A percentile compares a stretch with the other conserved stretches of the same genome.
These are phyloP conservation scores for Dipodomys ordii DNA, from an alignment of 2,113 vertebrate genomes.

Conservation along the genomic window DNA sequence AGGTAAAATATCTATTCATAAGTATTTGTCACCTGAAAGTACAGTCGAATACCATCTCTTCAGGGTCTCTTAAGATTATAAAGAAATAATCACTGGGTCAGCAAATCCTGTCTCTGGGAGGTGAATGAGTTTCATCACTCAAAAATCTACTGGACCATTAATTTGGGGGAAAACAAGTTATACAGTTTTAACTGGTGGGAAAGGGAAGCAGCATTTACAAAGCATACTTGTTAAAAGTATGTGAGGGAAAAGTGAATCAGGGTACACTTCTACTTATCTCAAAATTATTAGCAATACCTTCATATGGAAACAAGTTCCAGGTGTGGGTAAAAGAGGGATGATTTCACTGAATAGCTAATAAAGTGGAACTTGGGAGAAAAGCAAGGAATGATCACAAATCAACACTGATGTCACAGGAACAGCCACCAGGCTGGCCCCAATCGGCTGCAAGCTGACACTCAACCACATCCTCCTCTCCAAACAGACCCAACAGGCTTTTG, in stretches of 20 bases:
- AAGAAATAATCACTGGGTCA: conserved; percentile 3
- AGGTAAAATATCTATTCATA: neutral
- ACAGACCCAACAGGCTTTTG: neutral
- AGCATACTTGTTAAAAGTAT: neutral
- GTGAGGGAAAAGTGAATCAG: neutral
- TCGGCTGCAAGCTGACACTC: neutral
- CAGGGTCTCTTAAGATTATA: neutral
- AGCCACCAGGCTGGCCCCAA: neutral
- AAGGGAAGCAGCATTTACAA: neutral
- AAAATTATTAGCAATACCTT: neutral
- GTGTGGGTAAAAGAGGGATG: neutral
- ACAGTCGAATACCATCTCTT: neutral
- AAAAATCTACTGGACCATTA: neutral
- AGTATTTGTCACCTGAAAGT: neutral
- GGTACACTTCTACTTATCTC: neutral
- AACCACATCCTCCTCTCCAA: too few species aligned
- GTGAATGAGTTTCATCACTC: neutral
- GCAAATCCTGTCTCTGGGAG: neutral
- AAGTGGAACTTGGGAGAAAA: neutral
- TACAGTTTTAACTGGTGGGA: neutral
- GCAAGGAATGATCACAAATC: neutral
- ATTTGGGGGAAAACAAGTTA: neutral
- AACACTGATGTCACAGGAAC: neutral
- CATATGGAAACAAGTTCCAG: neutral
- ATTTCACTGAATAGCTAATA: neutral